Evolutionary conservation across 2,888 invertebrate genomes (phyloP), one percentile per base, ranked within the genome.

Genomic region (Eretmocerus hayati): DNA sequence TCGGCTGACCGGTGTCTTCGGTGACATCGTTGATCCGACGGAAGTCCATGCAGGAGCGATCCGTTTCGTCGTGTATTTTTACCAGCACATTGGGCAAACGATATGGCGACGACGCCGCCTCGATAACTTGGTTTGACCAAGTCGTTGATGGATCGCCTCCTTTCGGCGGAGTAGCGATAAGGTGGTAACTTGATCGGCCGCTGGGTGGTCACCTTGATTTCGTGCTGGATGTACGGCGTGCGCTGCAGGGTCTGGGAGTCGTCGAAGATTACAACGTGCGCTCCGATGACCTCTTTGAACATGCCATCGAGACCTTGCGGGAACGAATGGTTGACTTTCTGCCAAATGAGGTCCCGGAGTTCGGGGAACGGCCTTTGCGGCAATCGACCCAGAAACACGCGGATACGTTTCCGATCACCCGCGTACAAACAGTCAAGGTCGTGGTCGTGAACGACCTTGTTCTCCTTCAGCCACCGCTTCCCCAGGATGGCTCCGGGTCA

Each of bases 11-110:
- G 6, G 52, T 53, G 33, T 52, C 49, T 37, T 55, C 52, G 1
- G 58, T 53, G 15, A 52, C 23, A 2, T 21, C 18, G 41, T 62
- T 61, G 2, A 64, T 52, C n/a, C 58, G 50, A 13, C 60, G 54
- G 36, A 58, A 58, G 52, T 53, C 56, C 2, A 55, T 32, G 46
- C 55, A 57, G 21, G 59, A 58, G 6, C 59, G 32, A 4, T 21
- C 47, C 2, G 46, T 32, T 0, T 47, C 51, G n/a, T 48, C 48
- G 18, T 56, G 49, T 23, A 56, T 52, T 18, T 46, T 46, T 8
- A 51, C 53, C 8, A 56, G 36, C 1, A 61, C 55, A 16, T 53
- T 49, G 1, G 59, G 56, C 5, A 55, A 57, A n/a, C 52, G 53
- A 43, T 54, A 57, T n/a, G 40, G 44, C 2, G 50, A 55, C 5